These are phyloP conservation scores for Drosophila sordidula DNA, from an alignment of 2,888 invertebrate genomes.

Conservation along the genomic window DNA sequence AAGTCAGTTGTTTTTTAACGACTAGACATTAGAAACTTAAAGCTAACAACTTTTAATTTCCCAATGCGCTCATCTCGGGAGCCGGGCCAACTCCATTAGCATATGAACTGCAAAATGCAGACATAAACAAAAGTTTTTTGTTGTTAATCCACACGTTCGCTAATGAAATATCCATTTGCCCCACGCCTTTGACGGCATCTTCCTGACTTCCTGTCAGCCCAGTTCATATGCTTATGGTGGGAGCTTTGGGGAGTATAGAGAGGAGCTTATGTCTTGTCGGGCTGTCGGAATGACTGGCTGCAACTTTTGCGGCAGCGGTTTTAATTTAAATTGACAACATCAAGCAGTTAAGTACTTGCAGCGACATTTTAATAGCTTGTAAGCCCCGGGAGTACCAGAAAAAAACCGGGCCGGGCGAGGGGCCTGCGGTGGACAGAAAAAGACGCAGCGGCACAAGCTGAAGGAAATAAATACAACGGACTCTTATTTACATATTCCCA, in stretches of 20 bases:
- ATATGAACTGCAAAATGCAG: slow-evolving; percentile 58
- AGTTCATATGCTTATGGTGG: slow-evolving; percentile 13
- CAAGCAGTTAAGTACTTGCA: slow-evolving; percentile 82
- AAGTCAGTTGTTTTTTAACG: slow-evolving; percentile 32
- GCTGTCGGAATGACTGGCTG: slow-evolving; percentile 39
- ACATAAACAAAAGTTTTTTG: slow-evolving; percentile 66
- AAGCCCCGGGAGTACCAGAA: slow-evolving; percentile 73
- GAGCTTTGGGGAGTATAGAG: slow-evolving; percentile 16
- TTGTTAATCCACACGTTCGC: slow-evolving; percentile 69
- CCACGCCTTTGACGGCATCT: slow-evolving; percentile 25
- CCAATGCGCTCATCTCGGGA: slow-evolving; percentile 60
- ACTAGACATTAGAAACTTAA: slow-evolving; percentile 32
- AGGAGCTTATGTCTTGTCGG: slow-evolving; percentile 48
- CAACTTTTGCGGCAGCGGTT: slow-evolving; percentile 77
- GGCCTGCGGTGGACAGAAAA: slow-evolving; percentile 26
- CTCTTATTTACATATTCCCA: slow-evolving; percentile 80
- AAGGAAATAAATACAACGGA: slow-evolving; percentile 78
- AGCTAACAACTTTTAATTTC: slow-evolving; percentile 63
- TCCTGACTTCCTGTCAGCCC: slow-evolving; percentile 21
- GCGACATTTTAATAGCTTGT: slow-evolving; percentile 83
- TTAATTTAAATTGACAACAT: slow-evolving; percentile 83
- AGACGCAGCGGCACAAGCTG: slow-evolving; percentile 57
- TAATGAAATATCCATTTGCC: slow-evolving; percentile 71
- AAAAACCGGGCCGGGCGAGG: slow-evolving; percentile 3
- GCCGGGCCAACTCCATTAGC: slow-evolving; percentile 51